Evolutionary conservation across 2,113 vertebrate genomes (phyloP).

Genomic region (Leucopsar rothschildi): DNA sequence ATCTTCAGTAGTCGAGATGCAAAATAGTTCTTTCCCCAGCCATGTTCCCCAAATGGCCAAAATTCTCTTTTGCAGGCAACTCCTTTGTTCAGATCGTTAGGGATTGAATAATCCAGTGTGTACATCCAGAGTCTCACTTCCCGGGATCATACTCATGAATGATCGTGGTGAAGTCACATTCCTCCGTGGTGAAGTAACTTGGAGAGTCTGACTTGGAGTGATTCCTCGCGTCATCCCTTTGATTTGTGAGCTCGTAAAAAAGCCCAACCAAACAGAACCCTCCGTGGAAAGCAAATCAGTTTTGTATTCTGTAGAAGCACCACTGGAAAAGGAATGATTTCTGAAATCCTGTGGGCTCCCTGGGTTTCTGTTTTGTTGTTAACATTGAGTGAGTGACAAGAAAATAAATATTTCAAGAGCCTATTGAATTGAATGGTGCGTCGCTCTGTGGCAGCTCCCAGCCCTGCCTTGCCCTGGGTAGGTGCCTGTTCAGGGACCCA

Average conservation of each 20-base stretch:
- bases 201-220: neutral
- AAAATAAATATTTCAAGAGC: conserved; percentile 72
- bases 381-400: conserved; percentile 53
- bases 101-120: neutral
- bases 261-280: neutral
- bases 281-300: neutral
- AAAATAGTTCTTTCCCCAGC: neutral
- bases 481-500: neutral
- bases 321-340: neutral
- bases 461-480: neutral
- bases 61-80: neutral
- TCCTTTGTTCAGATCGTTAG: neutral
- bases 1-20: neutral
- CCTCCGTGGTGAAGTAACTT: neutral
- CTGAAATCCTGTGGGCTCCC: conserved; percentile 23
- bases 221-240: neutral
- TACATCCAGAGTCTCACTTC: neutral
- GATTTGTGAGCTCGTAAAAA: neutral
- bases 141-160: neutral
- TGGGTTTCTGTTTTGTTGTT: conserved; percentile 32
- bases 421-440: neutral
- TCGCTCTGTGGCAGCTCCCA: neutral
- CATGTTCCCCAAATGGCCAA: neutral
- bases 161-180: neutral
- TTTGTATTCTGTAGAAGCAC: neutral